Evolutionary conservation across 2,113 vertebrate genomes (phyloP), one percentile per base, ranked within the genome.

Genomic region (Alligator sinensis): DNA sequence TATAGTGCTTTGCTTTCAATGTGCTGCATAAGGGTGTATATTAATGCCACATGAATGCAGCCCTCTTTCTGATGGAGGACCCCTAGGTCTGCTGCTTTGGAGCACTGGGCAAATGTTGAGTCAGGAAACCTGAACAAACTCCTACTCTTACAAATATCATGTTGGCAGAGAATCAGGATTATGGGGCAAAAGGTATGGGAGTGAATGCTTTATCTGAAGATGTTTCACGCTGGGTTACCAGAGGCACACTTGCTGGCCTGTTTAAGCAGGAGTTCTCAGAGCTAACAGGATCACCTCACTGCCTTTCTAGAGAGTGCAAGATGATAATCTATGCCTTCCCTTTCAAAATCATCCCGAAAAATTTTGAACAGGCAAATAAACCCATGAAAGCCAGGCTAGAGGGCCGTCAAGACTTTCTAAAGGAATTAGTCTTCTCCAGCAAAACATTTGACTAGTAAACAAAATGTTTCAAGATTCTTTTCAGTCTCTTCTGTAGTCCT

Each of bases 351-450:
- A 84, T 47, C 2, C 21, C 30, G 83, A 63, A 38, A 87, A 87
- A 62, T 87, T 77, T 79, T 70, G 64, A 95, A 64, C 58, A 57
- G 83, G 58, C 24, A 90, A 91, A 86, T 8, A 84, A 61, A 82
- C 11, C 64, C 91, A 77, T 90, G 70, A 94, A 82, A 22, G 38
- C n/a, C 17, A 80, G 81, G 84, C n/a, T 0, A 86, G 80, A 64
- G 30, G 83, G 30, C 16, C 68, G 47, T 89, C 70, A 93, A 3
- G 83, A 57, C 24, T 83, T 25, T 61, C 25, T 86, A 92, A 93
- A 18, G 28, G 84, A 88, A 91, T 92, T 92, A 95, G 87, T 96
- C 75, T 91, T 80, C 82, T 93, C 87, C 58, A 75, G 83, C 94
- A 89, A 86, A 94, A 87, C 61, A 89, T 77, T 59, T 80, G 88